Evolutionary conservation across 53 echinoderm and acorn worm species (phyloP), one percentile per base, ranked within the genome.

Genomic region (Holothuria leucospilota): DNA sequence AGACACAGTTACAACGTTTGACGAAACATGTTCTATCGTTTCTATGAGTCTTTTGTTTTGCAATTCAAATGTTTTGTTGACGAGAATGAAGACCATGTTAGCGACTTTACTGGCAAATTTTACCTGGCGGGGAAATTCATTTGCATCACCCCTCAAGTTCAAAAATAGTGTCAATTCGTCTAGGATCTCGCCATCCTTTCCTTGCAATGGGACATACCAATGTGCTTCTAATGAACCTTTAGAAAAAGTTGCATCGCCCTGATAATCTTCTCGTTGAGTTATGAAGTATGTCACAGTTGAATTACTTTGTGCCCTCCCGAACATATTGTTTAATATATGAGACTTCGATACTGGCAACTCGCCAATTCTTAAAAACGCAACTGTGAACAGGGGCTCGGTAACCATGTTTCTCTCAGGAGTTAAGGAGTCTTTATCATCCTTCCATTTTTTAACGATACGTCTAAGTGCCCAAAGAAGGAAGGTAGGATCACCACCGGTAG

Each of bases 371-470:
- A 67, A 13, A 21, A 67, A 67, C 6, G 67, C 67, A 67, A 30
- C 67, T 1, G 67, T 67, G 6, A 67, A 67, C 0, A 67, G 6
- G 13, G 67, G 67, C 24, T 67, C 67, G 1, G 28, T 67, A 13
- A 67, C 67, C 26, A 67, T 26, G 24, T 30, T 27, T 67, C 30
- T 67, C 20, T 67, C 67, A 29, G 67, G 67, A 15, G 67, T 30
- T 23, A 67, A 27, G 13, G 26, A 67, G 5, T 67, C 30, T 67
- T 67, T 30, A 30, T 67, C 67, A 23, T 26, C 67, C 30, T 30
- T 67, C 67, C 67, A 67, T 67, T 67, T 67, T 67, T 67, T 67
- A 13, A 67, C 67, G 6, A 67, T 67, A 14, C 67, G 67, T 13
- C 67, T 16, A 3, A 67, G 67, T 23, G 67, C 67, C 67, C 67